Evolutionary conservation across 2,797 vertebrate genomes (phyloP).

Genomic region (Salarias fasciatus): DNA sequence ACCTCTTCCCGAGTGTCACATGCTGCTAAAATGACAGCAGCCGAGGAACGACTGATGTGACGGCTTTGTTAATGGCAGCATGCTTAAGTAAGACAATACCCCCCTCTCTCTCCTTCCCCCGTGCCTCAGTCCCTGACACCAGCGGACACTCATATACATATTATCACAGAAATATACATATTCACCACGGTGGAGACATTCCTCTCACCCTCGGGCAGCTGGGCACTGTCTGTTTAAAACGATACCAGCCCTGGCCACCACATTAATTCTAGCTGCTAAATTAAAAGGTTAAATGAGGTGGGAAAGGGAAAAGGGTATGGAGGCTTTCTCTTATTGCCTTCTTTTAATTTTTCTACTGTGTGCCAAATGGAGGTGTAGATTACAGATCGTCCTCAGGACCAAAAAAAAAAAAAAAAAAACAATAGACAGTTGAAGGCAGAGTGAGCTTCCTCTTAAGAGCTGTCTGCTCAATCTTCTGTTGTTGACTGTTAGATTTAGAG

Average conservation of each 20-base stretch:
- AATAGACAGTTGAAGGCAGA: slow-evolving; percentile 6
- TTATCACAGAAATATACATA: slow-evolving; percentile 34
- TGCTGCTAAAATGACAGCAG: slow-evolving; percentile 60
- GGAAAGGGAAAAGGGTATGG: slow-evolving; percentile 40
- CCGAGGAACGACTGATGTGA: slow-evolving; percentile 49
- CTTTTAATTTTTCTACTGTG: slow-evolving; percentile 44
- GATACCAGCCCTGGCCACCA: slow-evolving; percentile 62
- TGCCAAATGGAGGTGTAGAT: slow-evolving; percentile 60
- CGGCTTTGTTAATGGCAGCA: slow-evolving; percentile 52
- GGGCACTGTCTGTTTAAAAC: slow-evolving; percentile 69
- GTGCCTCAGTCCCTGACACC: neutral
- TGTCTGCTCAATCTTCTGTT: slow-evolving; percentile 37
- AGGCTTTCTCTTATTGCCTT: slow-evolving; percentile 50
- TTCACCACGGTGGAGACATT: slow-evolving; percentile 43
- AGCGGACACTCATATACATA: slow-evolving; percentile 9
- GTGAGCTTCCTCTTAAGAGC: slow-evolving; percentile 13
- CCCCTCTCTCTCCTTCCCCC: slow-evolving; percentile 2
- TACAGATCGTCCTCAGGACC: slow-evolving; percentile 34
- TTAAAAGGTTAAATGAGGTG: slow-evolving; percentile 79
- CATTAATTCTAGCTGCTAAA: slow-evolving; percentile 78
- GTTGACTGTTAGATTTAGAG: slow-evolving; percentile 46
- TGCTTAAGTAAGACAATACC: too few relatives aligned
- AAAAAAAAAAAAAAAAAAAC: slow-evolving; percentile 26
- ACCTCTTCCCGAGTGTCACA: slow-evolving; percentile 60
- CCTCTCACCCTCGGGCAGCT: slow-evolving; percentile 56